Base-by-base conservation (phyloP, 2,888 invertebrate species). In the Lepidochitona cinerea region DNA sequence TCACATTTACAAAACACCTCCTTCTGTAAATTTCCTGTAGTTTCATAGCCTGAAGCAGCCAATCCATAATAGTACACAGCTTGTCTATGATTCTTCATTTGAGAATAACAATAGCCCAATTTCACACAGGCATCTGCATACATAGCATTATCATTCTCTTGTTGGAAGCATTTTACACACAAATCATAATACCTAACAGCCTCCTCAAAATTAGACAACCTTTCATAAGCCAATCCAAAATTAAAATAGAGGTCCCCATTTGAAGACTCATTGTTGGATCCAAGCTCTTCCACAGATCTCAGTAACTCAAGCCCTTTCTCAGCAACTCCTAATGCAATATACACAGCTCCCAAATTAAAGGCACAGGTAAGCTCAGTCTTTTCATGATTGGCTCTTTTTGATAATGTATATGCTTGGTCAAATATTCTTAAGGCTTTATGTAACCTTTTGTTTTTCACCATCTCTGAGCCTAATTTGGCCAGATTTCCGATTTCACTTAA, bases 331-430 rank as follows among this genome's bases (percentile, higher is more conserved):
- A 74, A 64, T 12, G 83, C 84, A 32, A 89, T 82, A 68, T 82
- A 81, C 12, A 83, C 83, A 36, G 88, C 87, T 18, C 87, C 88
- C 33, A 89, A 79, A 74, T 89, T 89, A 71, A 88, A 85, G 6
- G 88, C 86, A 82, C 87, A 87, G 12, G 80, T 80, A 71, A 86
- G 73, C 35, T 83, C 80, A 9, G 81, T 78, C 54, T 79, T 81
- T 26, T 77, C 80, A 79, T 84, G 81, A 29, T 79, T 76, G 0
- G 83, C 67, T 64, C 80, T 78, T 33, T 77, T 59, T 35, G 85
- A 75, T 32, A 74, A 73, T 64, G 79, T 74, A 65, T 81, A 85
- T 0, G 84, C 83, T 4, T 26, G 29, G 29, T 70, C 59, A 71
- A 74, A 76, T 2, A 54, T 66, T 14, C 23, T 59, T n/a, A 54